These are phyloP conservation scores for Acrocera orbiculus DNA, from an alignment of 2,888 invertebrate species.

Conservation along the genomic window DNA sequence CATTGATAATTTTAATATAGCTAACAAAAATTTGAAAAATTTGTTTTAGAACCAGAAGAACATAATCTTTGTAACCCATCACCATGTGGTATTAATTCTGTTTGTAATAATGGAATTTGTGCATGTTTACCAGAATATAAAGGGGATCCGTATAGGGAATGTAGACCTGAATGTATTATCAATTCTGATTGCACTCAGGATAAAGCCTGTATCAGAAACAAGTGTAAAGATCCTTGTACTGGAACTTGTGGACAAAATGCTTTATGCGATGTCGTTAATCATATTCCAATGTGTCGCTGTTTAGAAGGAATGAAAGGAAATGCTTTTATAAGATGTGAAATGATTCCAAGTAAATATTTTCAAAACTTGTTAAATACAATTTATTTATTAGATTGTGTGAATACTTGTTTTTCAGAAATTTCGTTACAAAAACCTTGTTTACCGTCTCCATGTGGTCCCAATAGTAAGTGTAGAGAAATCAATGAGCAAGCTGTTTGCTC, in stretches of 20 bases:
- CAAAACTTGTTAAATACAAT: too few species aligned
- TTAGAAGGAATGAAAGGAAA: constrained; percentile 40
- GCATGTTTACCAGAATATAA: constrained; percentile 42
- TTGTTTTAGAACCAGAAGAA: constrained; percentile 13
- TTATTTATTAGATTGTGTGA: background rate
- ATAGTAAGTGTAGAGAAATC: constrained; percentile 48
- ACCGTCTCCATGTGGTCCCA: constrained; percentile 51
- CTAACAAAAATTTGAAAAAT: constrained; percentile 41
- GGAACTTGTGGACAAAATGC: constrained; percentile 54
- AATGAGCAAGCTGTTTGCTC: constrained; percentile 53
- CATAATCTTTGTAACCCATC: constrained; percentile 40
- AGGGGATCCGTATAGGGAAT: constrained; percentile 52
- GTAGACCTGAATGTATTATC: constrained; percentile 50
- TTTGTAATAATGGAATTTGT: constrained; percentile 47
- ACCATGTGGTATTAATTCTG: constrained; percentile 51
- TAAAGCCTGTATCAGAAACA: constrained; percentile 48
- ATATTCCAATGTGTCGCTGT: constrained; percentile 52
- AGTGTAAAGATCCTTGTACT: constrained; percentile 54
- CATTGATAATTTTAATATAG: constrained; percentile 43
- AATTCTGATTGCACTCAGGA: constrained; percentile 50
- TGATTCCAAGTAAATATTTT: constrained; percentile 13
- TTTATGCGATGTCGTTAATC: constrained; percentile 51
- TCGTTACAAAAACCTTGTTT: constrained; percentile 30
- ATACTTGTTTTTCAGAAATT: constrained; percentile 1
- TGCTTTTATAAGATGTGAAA: constrained; percentile 41